Evolutionary conservation across 2,797 vertebrate genomes (phyloP), one percentile per base, ranked within the genome.

Genomic region (Trachurus trachurus): DNA sequence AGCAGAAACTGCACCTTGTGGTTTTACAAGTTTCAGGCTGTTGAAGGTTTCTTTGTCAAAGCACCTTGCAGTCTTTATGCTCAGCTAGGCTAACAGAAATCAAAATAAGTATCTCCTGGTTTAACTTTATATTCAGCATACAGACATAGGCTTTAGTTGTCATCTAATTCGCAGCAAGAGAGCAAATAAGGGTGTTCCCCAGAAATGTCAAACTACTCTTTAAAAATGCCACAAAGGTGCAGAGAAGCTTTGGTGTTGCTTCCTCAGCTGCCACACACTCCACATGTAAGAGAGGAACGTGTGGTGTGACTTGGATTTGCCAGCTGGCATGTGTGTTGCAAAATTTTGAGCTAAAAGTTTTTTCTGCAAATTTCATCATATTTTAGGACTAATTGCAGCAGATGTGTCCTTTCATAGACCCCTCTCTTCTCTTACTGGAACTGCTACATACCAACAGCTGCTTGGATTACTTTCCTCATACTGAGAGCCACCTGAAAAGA

Each of bases 391-490:
- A 75, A 80, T 81, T 83, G 71, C 72, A 80, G 72, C 83, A 89
- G 76, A 86, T 89, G 79, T 83, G 69, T 85, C 69, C 64, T 76
- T 59, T 86, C 29, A 31, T 63, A 37, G 56, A 56, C 39, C 50
- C 67, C 45, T 81, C 64, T 52, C 42, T 78, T 70, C 44, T 69
- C 40, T 72, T 80, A 60, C 63, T 78, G 56, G 71, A 87, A 34
- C 44, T 53, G 62, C 62, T 80, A 71, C 79, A 77, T 71, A 72
- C 72, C 72, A 86, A 76, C 88, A 92, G 83, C 89, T 87, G 88
- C 87, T 83, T 79, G 71, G 66, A 87, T 90, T 83, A 66, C 63
- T 19, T 40, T 64, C 37, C 69, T 70, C 76, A 59, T 67, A 31
- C 85, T 85, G 83, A 89, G 67, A 86, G 69, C 62, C 73, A 66